phyloP scores from a whole-genome alignment of 2,113 vertebrate species.

The Numida meleagris region DNA sequence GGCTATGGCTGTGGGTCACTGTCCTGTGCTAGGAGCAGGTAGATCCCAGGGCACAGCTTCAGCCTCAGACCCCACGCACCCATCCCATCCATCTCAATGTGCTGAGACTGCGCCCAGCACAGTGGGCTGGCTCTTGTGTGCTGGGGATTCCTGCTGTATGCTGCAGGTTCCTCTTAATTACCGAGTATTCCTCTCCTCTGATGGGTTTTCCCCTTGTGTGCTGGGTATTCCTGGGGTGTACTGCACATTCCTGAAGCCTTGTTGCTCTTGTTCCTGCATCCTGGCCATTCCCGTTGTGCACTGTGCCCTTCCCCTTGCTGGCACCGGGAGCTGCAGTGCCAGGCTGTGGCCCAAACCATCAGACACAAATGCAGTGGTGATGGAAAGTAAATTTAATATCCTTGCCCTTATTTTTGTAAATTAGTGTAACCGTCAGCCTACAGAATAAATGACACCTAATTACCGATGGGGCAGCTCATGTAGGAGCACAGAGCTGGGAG shows the following conservation, averaged over 20 bases:
- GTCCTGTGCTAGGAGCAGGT: neutral
- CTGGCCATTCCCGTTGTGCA: rapidly evolving
- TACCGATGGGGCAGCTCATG: conserved; percentile 14
- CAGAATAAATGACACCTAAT: conserved; percentile 38
- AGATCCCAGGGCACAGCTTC: neutral
- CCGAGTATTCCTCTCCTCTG: neutral
- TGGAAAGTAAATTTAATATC: neutral
- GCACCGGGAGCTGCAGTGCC: neutral
- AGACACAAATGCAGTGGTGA: neutral
- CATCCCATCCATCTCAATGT: neutral
- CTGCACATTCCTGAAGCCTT: neutral
- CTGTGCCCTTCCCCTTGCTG: neutral
- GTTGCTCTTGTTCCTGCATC: too few relatives aligned
- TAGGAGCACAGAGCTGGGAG: conserved; percentile 1
- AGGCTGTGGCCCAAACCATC: neutral
- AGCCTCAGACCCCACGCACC: too few relatives aligned
- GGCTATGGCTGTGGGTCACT: neutral
- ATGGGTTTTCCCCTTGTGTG: too few relatives aligned
- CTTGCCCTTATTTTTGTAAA: conserved; percentile 19
- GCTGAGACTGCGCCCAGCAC: too few relatives aligned
- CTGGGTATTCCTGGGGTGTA: neutral
- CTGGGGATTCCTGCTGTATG: neutral
- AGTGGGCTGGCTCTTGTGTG: too few relatives aligned
- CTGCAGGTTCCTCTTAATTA: neutral
- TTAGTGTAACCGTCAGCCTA: neutral